A percentile compares a stretch with the other conserved stretches of the same genome.
phyloP scores from a whole-genome alignment of 1,140 invertebrate species.

The Harpegnathos saltator region DNA sequence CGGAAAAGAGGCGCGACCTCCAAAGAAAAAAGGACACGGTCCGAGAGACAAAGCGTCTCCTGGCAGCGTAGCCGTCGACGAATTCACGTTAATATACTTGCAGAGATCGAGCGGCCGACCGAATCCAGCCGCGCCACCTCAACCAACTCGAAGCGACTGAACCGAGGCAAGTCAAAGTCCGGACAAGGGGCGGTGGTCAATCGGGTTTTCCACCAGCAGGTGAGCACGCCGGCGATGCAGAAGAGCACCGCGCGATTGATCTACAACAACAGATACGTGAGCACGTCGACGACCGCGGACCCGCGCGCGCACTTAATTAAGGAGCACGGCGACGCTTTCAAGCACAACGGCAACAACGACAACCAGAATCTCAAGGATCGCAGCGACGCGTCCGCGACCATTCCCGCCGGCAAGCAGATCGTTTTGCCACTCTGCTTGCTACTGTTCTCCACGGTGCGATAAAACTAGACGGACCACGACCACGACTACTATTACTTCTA shows the following conservation, averaged over 20 bases:
- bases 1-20: neutral
- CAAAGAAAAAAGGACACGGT: neutral
- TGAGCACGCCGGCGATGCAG: slow-evolving; percentile 82
- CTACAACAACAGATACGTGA: slow-evolving; percentile 79
- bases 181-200: slow-evolving; percentile 76
- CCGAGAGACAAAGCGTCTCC: slow-evolving; percentile 11
- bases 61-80: neutral
- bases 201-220: slow-evolving; percentile 75
- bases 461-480: slow-evolving; percentile 34
- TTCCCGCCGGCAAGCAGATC: slow-evolving; percentile 61
- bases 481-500: neutral
- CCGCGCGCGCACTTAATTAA: slow-evolving; percentile 80
- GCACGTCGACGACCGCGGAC: slow-evolving; percentile 85
- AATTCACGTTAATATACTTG: slow-evolving; percentile 51
- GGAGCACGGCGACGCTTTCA: slow-evolving; percentile 79
- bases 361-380: slow-evolving; percentile 73
- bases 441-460: slow-evolving; percentile 75
- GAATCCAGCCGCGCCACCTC: slow-evolving; percentile 86
- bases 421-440: slow-evolving; percentile 69
- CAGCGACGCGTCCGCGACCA: slow-evolving; percentile 63
- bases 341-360: slow-evolving; percentile 69
- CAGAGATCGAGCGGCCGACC: slow-evolving; percentile 88
- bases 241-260: slow-evolving; percentile 79
- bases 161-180: slow-evolving; percentile 77
- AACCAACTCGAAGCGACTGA: slow-evolving; percentile 78